These are phyloP conservation scores for Drosophila punjabiensis DNA, from an alignment of 1,140 invertebrate genomes.

Conservation along the genomic window DNA sequence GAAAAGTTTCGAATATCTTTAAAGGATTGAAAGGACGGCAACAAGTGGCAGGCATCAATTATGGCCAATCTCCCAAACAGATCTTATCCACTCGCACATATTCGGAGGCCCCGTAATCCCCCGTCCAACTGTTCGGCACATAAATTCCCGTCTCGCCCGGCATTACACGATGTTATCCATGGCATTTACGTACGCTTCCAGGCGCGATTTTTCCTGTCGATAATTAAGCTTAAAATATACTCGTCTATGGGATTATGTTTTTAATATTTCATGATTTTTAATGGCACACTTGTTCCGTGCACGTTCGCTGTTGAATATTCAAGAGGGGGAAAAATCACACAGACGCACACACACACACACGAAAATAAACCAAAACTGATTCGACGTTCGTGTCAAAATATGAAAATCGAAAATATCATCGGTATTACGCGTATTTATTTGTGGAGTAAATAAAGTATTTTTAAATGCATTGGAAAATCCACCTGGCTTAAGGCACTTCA, in stretches of 20 bases:
- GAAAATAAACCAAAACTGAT: conserved; percentile 42
- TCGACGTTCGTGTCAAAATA: conserved; percentile 73
- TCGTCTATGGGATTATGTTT: conserved; percentile 75
- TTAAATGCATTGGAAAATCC: conserved; percentile 51
- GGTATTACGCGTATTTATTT: conserved; percentile 33
- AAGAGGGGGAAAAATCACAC: conserved; percentile 24
- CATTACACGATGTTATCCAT: conserved; percentile 58
- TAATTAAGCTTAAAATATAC: conserved; percentile 78
- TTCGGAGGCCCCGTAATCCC: conserved; percentile 34
- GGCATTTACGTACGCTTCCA: conserved; percentile 31
- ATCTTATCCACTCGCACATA: conserved; percentile 53
- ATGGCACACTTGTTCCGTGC: conserved; percentile 47
- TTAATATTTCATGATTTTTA: conserved; percentile 72
- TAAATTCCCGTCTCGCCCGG: conserved; percentile 51
- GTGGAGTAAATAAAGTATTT: conserved; percentile 31
- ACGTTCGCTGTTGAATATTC: conserved; percentile 35
- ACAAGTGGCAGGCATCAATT: conserved; percentile 45
- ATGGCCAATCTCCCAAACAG: conserved; percentile 27
- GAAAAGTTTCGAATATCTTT: conserved; percentile 9
- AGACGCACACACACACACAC: conserved; percentile 8
- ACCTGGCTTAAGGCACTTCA: conserved; percentile 45
- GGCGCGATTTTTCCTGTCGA: conserved; percentile 45
- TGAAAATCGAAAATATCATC: conserved; percentile 71
- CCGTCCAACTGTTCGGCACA: conserved; percentile 58
- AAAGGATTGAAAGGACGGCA: conserved; percentile 16